Evolutionary conservation across 2,888 invertebrate species (phyloP), one percentile per base, ranked within the genome.

Genomic region (Metacarcinus magister): DNA sequence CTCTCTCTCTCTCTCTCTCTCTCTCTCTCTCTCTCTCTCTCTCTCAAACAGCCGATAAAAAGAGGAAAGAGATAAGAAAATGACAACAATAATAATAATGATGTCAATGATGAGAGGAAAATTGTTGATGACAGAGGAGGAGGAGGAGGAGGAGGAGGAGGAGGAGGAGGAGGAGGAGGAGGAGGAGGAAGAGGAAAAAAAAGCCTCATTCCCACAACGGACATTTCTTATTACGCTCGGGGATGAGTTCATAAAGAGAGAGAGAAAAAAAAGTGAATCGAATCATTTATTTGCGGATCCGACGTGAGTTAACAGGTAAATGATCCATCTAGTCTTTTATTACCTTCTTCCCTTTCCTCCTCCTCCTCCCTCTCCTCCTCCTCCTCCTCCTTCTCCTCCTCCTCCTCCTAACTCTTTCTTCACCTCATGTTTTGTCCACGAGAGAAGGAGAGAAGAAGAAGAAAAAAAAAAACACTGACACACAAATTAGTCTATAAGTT

Each of bases 1-100:
- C 93, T 93, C 93, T 93, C 93, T 93, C 93, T 93, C 93, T 93
- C 93, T 93, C 67, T 39, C 39, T 90, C 39, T 90, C 90, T n/a
- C 39, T 87, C 87, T 87, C 39, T 87, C 28, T 87, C 13, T 39
- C 39, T 32, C 87, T 87, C 28, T n/a, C 87, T 48, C 23, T n/a
- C 3, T 28, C 54, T n/a, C 28, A 16, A 44, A 2, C 1, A 46
- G 32, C 16, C 32, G 16, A 32, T 48, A n/a, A 44, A n/a, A 23
- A 54, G 54, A 16, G 0, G 54, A 16, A 54, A 7, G 54, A 54
- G 54, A n/a, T n/a, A n/a, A n/a, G 54, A 54, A 10, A 10, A 54
- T 1, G 54, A 54, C 1, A 54, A 54, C 3, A 10, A 54, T 54
- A 54, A 54, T 16, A 54, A 54, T 54, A 54, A 7, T 10, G 10